Conservation (phyloP, 2,113 vertebrate genomes). For the Hyperoodon ampullatus region DNA sequence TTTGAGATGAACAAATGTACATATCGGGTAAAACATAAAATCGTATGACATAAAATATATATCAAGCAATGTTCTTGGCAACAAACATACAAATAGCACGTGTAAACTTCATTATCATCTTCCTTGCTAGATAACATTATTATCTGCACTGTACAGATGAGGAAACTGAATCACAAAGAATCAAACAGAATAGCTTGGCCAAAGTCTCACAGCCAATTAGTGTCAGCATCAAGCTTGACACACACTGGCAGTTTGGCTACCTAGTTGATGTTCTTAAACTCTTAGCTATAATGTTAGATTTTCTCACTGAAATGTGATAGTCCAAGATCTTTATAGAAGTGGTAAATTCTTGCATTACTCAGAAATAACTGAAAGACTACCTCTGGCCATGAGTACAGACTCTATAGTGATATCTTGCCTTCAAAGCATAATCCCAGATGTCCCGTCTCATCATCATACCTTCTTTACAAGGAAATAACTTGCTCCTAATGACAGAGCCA, state of each 20-base stretch:
- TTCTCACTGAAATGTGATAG: background rate
- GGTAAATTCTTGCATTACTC: background rate
- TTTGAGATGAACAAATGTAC: background rate
- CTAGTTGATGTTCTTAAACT: background rate
- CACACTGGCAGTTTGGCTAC: background rate
- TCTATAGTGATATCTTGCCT: background rate
- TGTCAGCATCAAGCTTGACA: background rate
- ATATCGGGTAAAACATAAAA: background rate
- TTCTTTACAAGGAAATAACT: background rate
- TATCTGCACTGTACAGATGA: background rate
- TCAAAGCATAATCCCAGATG: background rate
- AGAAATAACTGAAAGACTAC: background rate
- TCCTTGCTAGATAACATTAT: background rate
- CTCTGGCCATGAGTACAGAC: background rate
- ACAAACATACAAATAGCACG: background rate
- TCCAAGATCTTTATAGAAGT: background rate
- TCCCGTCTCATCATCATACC: background rate
- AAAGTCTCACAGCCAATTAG: background rate
- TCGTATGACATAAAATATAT: background rate
- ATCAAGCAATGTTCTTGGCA: background rate
- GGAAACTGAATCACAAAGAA: constrained; percentile 1
- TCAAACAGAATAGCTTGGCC: background rate
- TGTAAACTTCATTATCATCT: background rate
- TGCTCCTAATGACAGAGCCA: constrained; percentile 1
- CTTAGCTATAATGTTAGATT: background rate